Base-by-base conservation (phyloP, 2,797 vertebrate genomes). In the Microctenopoma stevenorrisi region DNA sequence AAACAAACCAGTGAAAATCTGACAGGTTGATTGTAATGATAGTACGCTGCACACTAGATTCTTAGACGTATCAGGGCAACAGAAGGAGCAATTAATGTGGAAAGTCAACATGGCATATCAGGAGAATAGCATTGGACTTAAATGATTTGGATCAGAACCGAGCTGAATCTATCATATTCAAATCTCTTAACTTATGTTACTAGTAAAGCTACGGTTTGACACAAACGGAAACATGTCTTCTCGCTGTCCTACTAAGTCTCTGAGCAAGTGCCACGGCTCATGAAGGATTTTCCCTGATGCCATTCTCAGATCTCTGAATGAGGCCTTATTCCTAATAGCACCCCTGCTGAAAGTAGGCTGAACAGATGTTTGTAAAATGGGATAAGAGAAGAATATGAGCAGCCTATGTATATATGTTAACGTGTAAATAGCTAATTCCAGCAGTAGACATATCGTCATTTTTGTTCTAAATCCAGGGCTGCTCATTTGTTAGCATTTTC, bases 311-410 rank as follows among this genome's bases (percentile, higher is more conserved):
- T 93, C 89, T 93, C 90, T 94, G 95, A 96, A 94, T 92, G 92
- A 94, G 77, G 93, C 93, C 95, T 95, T 94, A 91, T 93, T 89
- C 93, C 93, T 95, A 95, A 95, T 95, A 92, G 94, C 91, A 92
- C 91, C 72, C 91, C 91, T 16, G 79, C 60, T 78, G 92, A 93
- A 93, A 90, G 90, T 91, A 89, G 90, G 89, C 90, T 88, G 92
- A 90, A 89, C 90, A 82, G 38, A 76, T 49, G 40, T 72, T 67
- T 68, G 68, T 62, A 38, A 51, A 54, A 64, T 58, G 11, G 22
- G 22, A 22, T 22, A 47, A n/a, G 56, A 51, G 57, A 26, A 30
- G 56, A 56, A 8, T 15, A 16, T 1, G 3, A 42, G 57, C 28
- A 47, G 22, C 22, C 1, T 22, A 22, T 22, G 22, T 22, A 22